Conservation (phyloP, 1,140 invertebrate genomes). For the Andrena cerasifolii region DNA sequence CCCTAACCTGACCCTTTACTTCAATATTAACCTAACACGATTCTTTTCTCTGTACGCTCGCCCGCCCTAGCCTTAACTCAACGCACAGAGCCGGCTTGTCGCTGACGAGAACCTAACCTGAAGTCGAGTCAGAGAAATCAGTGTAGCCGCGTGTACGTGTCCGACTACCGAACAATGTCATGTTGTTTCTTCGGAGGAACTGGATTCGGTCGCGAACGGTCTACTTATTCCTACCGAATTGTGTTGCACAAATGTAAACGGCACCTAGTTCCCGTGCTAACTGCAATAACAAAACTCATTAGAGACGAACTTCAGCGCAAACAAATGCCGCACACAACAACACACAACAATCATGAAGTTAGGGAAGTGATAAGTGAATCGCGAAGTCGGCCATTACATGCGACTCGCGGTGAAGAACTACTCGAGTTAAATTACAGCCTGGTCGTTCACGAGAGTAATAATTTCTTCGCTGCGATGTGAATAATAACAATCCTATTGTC, state of each 20-base stretch:
- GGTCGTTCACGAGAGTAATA: neutral
- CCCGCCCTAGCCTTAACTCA: neutral
- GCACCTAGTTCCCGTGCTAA: slow-evolving; percentile 13
- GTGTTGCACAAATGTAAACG: slow-evolving; percentile 21
- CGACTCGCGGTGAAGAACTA: slow-evolving; percentile 21
- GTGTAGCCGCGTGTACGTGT: slow-evolving; percentile 16
- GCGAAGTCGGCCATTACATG: slow-evolving; percentile 72
- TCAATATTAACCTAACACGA: slow-evolving; percentile 10
- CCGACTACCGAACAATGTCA: slow-evolving; percentile 42
- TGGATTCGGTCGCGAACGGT: neutral
- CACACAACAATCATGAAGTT: slow-evolving; percentile 82
- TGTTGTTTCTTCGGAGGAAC: slow-evolving; percentile 22
- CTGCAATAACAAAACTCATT: slow-evolving; percentile 64
- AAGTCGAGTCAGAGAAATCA: slow-evolving; percentile 41
- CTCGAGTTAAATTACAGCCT: slow-evolving; percentile 28
- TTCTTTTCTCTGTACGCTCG: neutral
- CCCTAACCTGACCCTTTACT: slow-evolving; percentile 25
- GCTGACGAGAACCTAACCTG: slow-evolving; percentile 57
- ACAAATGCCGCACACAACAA: slow-evolving; percentile 81
- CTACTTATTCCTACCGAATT: slow-evolving; percentile 11
- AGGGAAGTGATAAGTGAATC: slow-evolving; percentile 74
- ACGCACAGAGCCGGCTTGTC: slow-evolving; percentile 24
- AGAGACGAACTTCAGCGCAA: slow-evolving; percentile 81
- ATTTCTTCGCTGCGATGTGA: neutral
- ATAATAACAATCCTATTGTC: neutral